These are phyloP conservation scores for Triplophysa siluroides DNA, from an alignment of 2,113 vertebrate species.

Conservation along the genomic window DNA sequence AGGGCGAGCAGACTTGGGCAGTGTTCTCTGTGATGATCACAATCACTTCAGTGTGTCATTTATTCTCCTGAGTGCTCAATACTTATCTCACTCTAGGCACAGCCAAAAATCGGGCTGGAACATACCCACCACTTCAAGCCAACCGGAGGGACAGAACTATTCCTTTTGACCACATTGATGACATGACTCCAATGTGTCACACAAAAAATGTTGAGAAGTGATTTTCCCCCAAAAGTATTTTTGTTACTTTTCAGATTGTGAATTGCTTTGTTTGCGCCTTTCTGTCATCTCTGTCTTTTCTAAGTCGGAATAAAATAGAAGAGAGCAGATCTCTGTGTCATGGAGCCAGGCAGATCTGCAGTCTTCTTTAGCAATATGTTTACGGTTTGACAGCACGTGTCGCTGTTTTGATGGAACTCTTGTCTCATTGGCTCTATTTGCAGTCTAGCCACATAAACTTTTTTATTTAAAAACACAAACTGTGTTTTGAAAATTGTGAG, in stretches of 20 bases:
- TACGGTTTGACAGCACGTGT: slow-evolving; percentile 11
- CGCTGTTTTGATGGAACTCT: slow-evolving; percentile 12
- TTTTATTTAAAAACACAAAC: not conserved
- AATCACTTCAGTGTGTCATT: slow-evolving; percentile 46
- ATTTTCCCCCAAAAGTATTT: not conserved
- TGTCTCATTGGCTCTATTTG: not conserved
- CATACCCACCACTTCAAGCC: not conserved
- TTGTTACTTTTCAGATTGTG: not conserved
- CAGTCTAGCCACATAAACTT: not conserved
- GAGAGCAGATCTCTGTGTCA: not conserved
- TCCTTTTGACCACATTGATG: not conserved
- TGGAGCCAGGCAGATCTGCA: not conserved
- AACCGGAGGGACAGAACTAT: slow-evolving; percentile 56
- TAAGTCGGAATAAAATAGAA: slow-evolving; percentile 25
- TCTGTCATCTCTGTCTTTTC: slow-evolving; percentile 9
- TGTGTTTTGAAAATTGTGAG: not conserved
- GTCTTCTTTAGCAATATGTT: not conserved
- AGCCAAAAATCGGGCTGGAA: slow-evolving; percentile 25
- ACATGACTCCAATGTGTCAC: not conserved
- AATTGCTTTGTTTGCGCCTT: not conserved
- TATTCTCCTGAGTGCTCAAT: slow-evolving; percentile 30
- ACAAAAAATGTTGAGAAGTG: not conserved
- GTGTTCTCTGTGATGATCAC: slow-evolving; percentile 35
- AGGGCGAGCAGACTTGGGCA: slow-evolving; percentile 38
- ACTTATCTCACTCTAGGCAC: slow-evolving; percentile 38